Evolutionary conservation across 2,113 vertebrate species (phyloP).

Genomic region (Calidris pugnax): DNA sequence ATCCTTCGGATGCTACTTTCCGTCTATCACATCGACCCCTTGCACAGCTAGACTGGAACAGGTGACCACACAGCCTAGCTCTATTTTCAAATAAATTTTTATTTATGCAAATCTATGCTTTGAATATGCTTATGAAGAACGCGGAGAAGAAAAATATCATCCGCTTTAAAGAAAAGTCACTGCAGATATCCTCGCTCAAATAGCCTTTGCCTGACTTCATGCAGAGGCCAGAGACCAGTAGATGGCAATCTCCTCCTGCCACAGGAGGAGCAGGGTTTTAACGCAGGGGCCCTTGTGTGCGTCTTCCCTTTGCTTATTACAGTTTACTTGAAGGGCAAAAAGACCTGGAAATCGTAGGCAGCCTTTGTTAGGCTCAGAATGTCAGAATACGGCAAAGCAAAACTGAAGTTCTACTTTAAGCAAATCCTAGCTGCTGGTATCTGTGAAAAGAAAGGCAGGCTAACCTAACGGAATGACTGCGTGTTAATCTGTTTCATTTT

Average conservation of each 20-base stretch:
- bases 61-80: not conserved
- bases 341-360: conserved; percentile 70
- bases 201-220: not conserved
- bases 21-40: not conserved
- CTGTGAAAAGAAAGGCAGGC: not conserved
- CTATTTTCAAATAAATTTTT: not conserved
- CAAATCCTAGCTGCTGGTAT: conserved; percentile 43
- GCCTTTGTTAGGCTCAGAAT: conserved; percentile 76
- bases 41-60: not conserved
- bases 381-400: conserved; percentile 55
- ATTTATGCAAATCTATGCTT: not conserved
- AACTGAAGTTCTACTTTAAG: conserved; percentile 56
- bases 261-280: not conserved
- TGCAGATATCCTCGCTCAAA: not conserved
- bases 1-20: not conserved
- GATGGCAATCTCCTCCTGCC: conserved; percentile 72
- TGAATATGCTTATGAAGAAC: not conserved
- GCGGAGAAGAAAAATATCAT: not conserved
- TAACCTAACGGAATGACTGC: conserved; percentile 18
- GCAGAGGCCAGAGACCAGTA: conserved; percentile 31
- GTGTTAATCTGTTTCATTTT: conserved; percentile 39
- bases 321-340: conserved; percentile 71
- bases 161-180: not conserved
- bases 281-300: not conserved
- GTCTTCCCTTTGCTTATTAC: conserved; percentile 45